Evolutionary conservation across 2,113 vertebrate genomes (phyloP).

Genomic region (Benitochromis conjunctus): DNA sequence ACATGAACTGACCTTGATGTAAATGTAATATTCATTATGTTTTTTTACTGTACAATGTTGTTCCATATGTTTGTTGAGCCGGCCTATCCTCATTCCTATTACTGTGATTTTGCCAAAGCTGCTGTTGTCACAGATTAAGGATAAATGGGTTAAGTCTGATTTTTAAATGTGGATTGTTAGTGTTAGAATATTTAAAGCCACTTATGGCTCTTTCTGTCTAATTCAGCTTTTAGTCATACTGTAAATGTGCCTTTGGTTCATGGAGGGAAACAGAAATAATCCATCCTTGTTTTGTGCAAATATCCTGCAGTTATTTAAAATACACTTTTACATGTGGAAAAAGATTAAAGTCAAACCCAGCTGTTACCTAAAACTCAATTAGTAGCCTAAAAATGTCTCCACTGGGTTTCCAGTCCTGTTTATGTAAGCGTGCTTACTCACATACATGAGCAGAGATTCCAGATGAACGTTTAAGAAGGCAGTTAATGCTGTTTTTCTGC

Average conservation of each 20-base stretch:
- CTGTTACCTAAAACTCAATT: neutral
- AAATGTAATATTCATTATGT: neutral
- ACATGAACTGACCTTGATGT: neutral
- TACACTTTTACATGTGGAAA: neutral
- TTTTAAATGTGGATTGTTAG: neutral
- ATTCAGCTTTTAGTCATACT: neutral
- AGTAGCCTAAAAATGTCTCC: neutral
- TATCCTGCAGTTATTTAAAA: neutral
- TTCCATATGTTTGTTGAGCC: too few species aligned
- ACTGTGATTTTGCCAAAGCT: too few species aligned
- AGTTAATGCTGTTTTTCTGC: neutral
- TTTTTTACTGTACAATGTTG: too few species aligned
- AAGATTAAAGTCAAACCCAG: neutral
- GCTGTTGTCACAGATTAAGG: too few species aligned
- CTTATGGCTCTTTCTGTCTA: neutral
- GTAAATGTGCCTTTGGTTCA: neutral
- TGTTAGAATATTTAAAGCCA: neutral
- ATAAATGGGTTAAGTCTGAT: too few species aligned
- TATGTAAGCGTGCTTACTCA: neutral
- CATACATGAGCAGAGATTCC: neutral
- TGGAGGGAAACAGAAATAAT: neutral
- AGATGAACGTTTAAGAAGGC: neutral
- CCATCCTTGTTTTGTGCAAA: fast-evolving
- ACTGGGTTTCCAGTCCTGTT: neutral
- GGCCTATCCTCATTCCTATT: too few species aligned